These are phyloP conservation scores for Gasteruption jaculator DNA, from an alignment of 2,888 invertebrate genomes.

Conservation along the genomic window DNA sequence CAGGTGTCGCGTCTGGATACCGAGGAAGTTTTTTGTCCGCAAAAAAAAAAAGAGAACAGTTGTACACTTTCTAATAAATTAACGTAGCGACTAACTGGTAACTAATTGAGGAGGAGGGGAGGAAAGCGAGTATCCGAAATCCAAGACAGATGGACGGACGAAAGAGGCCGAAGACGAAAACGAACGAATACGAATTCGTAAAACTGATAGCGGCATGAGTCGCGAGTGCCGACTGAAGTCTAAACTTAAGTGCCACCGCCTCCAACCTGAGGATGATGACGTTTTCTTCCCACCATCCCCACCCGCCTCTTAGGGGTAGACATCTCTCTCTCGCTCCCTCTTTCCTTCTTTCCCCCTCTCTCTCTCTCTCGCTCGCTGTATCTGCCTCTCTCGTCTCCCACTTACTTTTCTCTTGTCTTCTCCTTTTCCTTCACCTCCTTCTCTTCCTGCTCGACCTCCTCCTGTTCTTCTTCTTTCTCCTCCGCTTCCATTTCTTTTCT, in stretches of 20 bases:
- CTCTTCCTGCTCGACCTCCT: conserved; percentile 1
- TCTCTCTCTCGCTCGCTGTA: conserved; percentile 11
- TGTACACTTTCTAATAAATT: no score
- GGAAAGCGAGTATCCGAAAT: conserved; percentile 25
- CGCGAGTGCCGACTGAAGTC: conserved; percentile 47
- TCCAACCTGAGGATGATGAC: conserved; percentile 48
- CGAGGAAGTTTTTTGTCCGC: no score
- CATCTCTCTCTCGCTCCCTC: conserved; percentile 10
- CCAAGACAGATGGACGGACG: no score
- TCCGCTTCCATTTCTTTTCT: no score
- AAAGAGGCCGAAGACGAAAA: conserved; percentile 17
- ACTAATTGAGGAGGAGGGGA: conserved; percentile 25
- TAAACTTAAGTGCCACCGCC: conserved; percentile 44
- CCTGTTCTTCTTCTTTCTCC: neutral
- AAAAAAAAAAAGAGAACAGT: no score
- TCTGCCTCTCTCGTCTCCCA: conserved; percentile 13
- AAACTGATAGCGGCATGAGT: no score
- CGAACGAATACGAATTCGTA: conserved; percentile 18
- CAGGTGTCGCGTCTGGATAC: no score
- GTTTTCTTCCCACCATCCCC: conserved; percentile 28
- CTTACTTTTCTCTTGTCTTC: conserved; percentile 4
- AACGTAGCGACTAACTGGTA: no score
- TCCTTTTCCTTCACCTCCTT: conserved; percentile 11
- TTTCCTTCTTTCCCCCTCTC: conserved; percentile 10
- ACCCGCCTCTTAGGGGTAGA: conserved; percentile 26